Conservation (phyloP, 2,888 invertebrate genomes). For the Pandemis heparana region DNA sequence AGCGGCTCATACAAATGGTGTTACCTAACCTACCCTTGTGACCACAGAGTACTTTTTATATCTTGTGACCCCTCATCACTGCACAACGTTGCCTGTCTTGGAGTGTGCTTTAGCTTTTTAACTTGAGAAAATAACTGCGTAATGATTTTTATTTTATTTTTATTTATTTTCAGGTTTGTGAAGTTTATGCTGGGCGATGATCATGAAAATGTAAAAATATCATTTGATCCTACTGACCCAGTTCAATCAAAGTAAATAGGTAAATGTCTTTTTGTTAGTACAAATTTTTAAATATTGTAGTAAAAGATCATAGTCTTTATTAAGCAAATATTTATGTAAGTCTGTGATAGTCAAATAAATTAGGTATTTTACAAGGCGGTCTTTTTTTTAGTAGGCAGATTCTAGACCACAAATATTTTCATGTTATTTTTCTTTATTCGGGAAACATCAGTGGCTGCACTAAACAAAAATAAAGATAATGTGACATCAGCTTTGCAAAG, state of each 20-base stretch:
- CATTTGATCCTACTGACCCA: constrained; percentile 29
- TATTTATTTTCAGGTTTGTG: constrained; percentile 56
- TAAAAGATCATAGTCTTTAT: background rate
- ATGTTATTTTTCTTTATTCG: too few species aligned
- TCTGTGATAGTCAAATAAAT: constrained; percentile 5
- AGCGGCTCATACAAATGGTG: too few species aligned
- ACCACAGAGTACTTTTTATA: too few species aligned
- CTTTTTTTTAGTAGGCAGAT: background rate
- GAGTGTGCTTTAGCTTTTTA: background rate
- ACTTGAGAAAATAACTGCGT: background rate
- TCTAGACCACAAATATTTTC: too few species aligned
- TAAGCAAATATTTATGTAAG: background rate
- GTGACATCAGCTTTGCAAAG: too few species aligned
- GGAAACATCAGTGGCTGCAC: too few species aligned
- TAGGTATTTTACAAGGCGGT: background rate
- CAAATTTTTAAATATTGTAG: constrained; percentile 11
- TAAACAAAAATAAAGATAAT: too few species aligned
- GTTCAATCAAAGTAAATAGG: constrained; percentile 20
- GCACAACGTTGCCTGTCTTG: background rate
- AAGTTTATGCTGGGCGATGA: constrained; percentile 55
- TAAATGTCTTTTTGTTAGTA: constrained; percentile 2
- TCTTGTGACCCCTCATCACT: too few species aligned
- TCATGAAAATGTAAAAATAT: constrained; percentile 41
- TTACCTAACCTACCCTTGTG: too few species aligned
- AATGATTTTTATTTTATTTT: background rate